Percentiles rank a stretch among this genome's conserved stretches.
Evolutionary conservation across 2,797 vertebrate species (phyloP).

Genomic region (Falco naumanni): DNA sequence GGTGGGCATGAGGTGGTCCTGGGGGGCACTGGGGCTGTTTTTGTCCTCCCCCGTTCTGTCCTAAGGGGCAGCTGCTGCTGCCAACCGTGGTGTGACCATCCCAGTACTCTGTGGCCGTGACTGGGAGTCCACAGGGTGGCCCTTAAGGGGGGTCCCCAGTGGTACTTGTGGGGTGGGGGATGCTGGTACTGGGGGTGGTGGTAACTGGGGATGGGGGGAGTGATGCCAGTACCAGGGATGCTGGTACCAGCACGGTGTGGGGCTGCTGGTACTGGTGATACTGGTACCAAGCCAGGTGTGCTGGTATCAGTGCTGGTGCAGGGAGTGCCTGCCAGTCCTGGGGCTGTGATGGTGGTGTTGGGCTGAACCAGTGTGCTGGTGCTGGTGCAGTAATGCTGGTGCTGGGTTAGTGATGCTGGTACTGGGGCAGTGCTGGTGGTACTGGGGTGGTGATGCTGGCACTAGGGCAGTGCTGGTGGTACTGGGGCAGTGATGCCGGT

Average conservation of each 20-base stretch:
- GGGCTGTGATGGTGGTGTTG: not conserved
- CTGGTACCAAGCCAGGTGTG: no score
- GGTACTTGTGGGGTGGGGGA: not conserved
- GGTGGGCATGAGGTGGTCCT: no score
- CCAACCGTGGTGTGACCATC: rapidly evolving
- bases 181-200: not conserved
- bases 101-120: not conserved
- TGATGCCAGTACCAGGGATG: not conserved
- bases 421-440: no score
- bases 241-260: not conserved
- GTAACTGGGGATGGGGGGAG: no score
- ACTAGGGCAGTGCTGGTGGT: rapidly evolving
- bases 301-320: not conserved
- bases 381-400: no score
- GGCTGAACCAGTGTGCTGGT: not conserved
- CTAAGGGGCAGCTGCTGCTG: not conserved
- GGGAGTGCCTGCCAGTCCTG: not conserved
- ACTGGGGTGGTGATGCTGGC: not conserved
- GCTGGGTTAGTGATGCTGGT: no score
- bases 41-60: not conserved
- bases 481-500: not conserved
- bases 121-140: not conserved
- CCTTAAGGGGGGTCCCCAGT: no score
- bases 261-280: not conserved
- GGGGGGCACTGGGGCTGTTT: not conserved